These are phyloP conservation scores for Muscidifurax raptorellus DNA, from an alignment of 1,140 invertebrate species.

Conservation along the genomic window DNA sequence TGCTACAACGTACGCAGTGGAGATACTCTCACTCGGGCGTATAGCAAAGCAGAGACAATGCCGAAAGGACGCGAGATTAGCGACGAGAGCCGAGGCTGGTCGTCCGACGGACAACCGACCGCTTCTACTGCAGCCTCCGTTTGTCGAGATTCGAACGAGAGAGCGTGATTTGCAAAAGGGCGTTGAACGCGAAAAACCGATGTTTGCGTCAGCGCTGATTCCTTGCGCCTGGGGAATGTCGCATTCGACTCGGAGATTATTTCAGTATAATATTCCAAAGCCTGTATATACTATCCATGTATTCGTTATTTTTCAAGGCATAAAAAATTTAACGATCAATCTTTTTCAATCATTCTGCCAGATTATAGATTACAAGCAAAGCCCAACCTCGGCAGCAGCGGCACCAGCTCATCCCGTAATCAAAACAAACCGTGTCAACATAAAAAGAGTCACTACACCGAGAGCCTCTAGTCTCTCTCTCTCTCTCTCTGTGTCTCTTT, in stretches of 20 bases:
- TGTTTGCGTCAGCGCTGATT: background rate
- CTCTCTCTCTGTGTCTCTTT: conserved; percentile 20
- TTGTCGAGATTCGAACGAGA: conserved; percentile 31
- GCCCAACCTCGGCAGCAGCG: background rate
- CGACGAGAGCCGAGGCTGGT: background rate
- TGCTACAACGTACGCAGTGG: background rate
- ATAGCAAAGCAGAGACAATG: background rate
- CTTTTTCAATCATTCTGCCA: too few relatives aligned
- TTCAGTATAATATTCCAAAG: too few relatives aligned
- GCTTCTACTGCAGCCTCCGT: background rate
- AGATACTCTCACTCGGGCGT: background rate
- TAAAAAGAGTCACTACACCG: background rate
- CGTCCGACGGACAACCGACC: background rate
- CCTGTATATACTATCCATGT: too few relatives aligned
- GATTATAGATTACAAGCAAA: too few relatives aligned
- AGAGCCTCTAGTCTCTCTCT: background rate
- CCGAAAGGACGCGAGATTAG: conserved; percentile 8
- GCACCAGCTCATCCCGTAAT: background rate
- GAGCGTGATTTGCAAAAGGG: conserved; percentile 33
- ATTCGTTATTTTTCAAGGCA: too few relatives aligned
- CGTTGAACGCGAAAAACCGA: conserved; percentile 36
- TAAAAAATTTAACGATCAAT: too few relatives aligned
- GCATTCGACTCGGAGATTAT: background rate
- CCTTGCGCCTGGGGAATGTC: background rate
- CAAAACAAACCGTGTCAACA: conserved; percentile 23